phyloP scores from a whole-genome alignment of 1,140 invertebrate genomes.

The Heliconius congener region DNA sequence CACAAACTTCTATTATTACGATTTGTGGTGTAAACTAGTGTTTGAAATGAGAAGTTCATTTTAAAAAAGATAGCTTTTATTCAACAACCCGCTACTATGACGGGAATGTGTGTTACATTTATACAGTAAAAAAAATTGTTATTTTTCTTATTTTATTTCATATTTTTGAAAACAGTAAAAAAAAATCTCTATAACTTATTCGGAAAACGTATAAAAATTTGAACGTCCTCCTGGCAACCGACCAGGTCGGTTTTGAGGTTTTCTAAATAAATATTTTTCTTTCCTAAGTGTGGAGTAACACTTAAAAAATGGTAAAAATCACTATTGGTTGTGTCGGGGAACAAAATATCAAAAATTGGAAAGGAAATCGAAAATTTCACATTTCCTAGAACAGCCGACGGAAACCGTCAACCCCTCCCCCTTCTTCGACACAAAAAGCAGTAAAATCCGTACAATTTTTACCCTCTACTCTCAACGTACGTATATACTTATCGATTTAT shows the following conservation, averaged over 20 bases:
- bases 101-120: too few species aligned
- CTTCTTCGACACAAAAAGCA: constrained; percentile 70
- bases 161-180: not conserved
- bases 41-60: not conserved
- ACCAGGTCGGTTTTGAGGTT: too few species aligned
- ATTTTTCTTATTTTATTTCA: too few species aligned
- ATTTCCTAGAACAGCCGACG: constrained; percentile 69
- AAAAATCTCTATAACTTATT: not conserved
- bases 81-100: not conserved
- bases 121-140: too few species aligned
- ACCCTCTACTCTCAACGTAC: constrained; percentile 67
- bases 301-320: not conserved
- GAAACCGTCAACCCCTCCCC: constrained; percentile 63
- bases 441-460: constrained; percentile 77
- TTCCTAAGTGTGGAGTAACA: too few species aligned
- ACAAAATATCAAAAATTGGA: constrained; percentile 27
- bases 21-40: not conserved
- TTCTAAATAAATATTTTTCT: too few species aligned
- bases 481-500: constrained; percentile 80
- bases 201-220: too few species aligned
- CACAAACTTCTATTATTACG: not conserved
- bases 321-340: not conserved
- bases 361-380: constrained; percentile 57
- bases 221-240: too few species aligned
- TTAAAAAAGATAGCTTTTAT: not conserved